A percentile compares a stretch with the other conserved stretches of the same genome.
phyloP scores from a whole-genome alignment of 1,140 invertebrate genomes.

The Condylostylus longicornis region DNA sequence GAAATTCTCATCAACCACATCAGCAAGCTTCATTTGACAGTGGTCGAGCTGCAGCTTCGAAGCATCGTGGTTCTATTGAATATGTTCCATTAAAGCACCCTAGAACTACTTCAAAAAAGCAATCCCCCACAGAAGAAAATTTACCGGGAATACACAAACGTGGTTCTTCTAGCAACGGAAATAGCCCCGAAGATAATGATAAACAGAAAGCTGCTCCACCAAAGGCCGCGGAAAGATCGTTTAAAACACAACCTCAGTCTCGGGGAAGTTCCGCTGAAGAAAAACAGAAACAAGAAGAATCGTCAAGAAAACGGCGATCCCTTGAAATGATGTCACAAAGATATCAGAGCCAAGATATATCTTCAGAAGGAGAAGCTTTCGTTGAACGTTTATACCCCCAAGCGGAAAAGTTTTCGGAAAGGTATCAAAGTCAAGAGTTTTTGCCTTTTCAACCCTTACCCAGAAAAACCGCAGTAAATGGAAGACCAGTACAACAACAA shows the following conservation, averaged over 20 bases:
- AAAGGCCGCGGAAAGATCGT: conserved; percentile 7
- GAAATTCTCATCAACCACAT: conserved; percentile 1
- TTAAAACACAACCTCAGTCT: conserved; percentile 1
- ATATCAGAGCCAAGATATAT: conserved; percentile 41
- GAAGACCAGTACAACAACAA: no score
- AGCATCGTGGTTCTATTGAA: conserved; percentile 12
- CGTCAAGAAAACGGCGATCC: conserved; percentile 24
- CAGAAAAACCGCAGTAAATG: no score
- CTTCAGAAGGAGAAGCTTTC: conserved; percentile 28
- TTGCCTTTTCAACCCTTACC: conserved; percentile 24
- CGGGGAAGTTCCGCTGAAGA: neutral
- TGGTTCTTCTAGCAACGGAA: conserved; percentile 22
- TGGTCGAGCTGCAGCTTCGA: conserved; percentile 4
- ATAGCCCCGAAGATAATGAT: conserved; percentile 6
- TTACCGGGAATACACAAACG: conserved; percentile 24
- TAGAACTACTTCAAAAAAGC: conserved; percentile 13
- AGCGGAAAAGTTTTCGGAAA: conserved; percentile 41
- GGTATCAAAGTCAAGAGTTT: conserved; percentile 46
- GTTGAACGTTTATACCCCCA: conserved; percentile 38
- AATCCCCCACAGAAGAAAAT: conserved; percentile 23
- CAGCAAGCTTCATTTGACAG: neutral
- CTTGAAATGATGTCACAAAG: conserved; percentile 33
- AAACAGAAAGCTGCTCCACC: conserved; percentile 4
- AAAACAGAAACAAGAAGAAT: neutral
- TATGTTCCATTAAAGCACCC: conserved; percentile 26